Base-by-base conservation (phyloP, 1,140 invertebrate species). In the Theocolax elegans region DNA sequence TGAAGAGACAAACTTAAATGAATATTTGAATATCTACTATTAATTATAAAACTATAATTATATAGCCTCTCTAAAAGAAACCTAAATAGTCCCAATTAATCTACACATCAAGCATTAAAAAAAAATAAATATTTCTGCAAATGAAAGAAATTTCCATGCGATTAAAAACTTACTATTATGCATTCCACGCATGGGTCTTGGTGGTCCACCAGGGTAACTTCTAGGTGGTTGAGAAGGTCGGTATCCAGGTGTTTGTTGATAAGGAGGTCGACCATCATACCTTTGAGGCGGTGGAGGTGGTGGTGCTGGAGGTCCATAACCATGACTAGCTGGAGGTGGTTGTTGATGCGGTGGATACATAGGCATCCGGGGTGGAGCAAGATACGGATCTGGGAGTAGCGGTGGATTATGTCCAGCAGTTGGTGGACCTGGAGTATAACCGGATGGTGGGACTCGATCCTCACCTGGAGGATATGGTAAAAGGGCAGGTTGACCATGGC, bases 381-480 rank as follows among this genome's bases (percentile, higher is more conserved):
- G 81, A 17, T 84, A 86, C 0, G 85, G 85, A 74, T 86, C 82
- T 1, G 84, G 83, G 17, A 86, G 67, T 6, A 85, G 67, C 17
- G 83, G 81, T 48, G 79, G 67, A 79, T 82, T 12, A 78, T 79
- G 31, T n/a, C n/a, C n/a, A 81, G 74, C 65, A 9, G 83, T 4
- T 8, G 65, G 76, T 8, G 81, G 79, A 13, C 83, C 82, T 6
- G 83, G 84, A 7, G 35, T 15, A 21, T 67, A 67, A n/a, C 27
- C 15, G 1, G 54, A 19, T 56, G 84, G 83, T 48, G 83, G 77
- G 6, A 82, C 80, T 27, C 85, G 79, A 42, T 86, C 85, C 71
- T 86, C 85, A 6, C 83, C 83, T 3, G 83, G 85, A 67, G 85
- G 85, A 73, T 83, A 86, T 6, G 83, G 83, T 31, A 85, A 35